phyloP scores from a whole-genome alignment of 2,113 vertebrate genomes.

The Paramormyrops kingsleyae region DNA sequence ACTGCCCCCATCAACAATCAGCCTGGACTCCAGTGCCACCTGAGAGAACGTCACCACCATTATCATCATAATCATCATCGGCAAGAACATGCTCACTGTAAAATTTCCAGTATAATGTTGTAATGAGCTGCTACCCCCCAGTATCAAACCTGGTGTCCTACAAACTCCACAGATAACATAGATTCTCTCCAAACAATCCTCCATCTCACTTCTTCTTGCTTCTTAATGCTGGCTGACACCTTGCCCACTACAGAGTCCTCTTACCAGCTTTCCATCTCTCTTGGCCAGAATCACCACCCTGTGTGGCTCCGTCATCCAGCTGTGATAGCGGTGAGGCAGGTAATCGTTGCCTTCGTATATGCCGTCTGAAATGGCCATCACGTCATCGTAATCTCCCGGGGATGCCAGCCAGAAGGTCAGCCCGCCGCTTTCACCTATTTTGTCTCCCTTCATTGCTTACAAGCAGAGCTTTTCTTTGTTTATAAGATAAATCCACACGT shows the following conservation, averaged over 20 bases:
- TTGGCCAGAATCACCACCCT: too few relatives aligned
- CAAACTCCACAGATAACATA: not conserved
- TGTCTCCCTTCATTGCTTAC: too few relatives aligned
- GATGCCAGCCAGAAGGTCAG: too few relatives aligned
- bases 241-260: not conserved
- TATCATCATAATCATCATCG: not conserved
- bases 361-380: too few relatives aligned
- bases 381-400: too few relatives aligned
- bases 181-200: not conserved
- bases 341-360: too few relatives aligned
- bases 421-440: too few relatives aligned
- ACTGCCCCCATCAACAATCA: slow-evolving; percentile 38
- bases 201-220: not conserved
- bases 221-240: not conserved
- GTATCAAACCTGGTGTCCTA: not conserved
- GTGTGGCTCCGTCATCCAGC: too few relatives aligned
- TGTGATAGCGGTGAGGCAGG: too few relatives aligned
- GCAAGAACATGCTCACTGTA: too few relatives aligned
- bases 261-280: slow-evolving; percentile 36
- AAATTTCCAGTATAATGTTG: not conserved
- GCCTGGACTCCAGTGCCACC: slow-evolving; percentile 41
- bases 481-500: too few relatives aligned
- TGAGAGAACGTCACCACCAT: not conserved
- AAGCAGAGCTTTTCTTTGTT: too few relatives aligned
- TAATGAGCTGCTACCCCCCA: not conserved